phyloP scores from a whole-genome alignment of 2,113 vertebrate genomes.

The Pica pica region DNA sequence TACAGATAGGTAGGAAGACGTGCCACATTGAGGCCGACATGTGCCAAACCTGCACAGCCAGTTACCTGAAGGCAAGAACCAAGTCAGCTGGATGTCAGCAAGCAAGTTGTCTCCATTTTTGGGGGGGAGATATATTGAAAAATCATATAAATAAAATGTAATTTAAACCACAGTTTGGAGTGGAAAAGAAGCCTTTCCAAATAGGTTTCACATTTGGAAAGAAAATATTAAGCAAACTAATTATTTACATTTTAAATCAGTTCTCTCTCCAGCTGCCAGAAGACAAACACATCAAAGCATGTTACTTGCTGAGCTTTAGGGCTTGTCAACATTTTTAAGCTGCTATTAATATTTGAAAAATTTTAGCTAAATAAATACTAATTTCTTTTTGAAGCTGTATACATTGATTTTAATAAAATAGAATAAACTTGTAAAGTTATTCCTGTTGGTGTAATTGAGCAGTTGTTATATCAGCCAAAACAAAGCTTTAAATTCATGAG shows the following conservation, averaged over 20 bases:
- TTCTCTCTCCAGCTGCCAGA: background rate
- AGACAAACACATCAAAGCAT: conserved; percentile 24
- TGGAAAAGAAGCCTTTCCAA: background rate
- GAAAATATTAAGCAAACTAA: conserved; percentile 20
- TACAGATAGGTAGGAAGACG: background rate
- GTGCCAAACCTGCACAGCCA: rapidly evolving
- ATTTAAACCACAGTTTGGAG: background rate
- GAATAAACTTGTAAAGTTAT: background rate
- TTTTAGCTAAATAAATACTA: conserved; percentile 13
- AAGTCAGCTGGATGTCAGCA: background rate
- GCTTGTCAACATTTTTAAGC: conserved; percentile 9
- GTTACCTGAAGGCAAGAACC: background rate
- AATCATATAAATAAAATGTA: background rate
- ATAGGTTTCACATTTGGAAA: background rate
- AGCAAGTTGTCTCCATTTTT: background rate
- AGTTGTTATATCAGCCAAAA: background rate
- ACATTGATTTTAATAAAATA: background rate
- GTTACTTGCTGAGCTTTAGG: conserved; percentile 9
- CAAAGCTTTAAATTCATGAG: background rate
- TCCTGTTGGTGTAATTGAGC: background rate
- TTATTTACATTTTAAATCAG: conserved; percentile 9
- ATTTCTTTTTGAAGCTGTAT: background rate
- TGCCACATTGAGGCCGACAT: background rate
- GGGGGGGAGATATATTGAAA: background rate
- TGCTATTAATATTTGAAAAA: conserved; percentile 18